Conservation (phyloP, 2,113 vertebrate genomes). For the Phrynosoma blainvillii region DNA sequence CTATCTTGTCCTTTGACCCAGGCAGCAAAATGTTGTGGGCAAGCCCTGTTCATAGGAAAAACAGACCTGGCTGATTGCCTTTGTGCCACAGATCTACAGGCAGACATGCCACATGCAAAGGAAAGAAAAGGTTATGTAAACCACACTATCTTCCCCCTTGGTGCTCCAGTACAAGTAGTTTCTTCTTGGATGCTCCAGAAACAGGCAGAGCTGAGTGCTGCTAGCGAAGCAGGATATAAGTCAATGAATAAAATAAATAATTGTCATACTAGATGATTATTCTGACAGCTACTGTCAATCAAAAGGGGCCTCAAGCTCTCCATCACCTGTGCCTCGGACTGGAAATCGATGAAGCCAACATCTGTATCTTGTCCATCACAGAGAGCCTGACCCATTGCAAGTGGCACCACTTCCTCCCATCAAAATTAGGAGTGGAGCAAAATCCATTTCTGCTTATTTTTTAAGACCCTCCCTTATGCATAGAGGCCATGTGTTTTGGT, state of each 20-base stretch:
- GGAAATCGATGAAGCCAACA: not conserved
- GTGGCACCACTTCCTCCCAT: not conserved
- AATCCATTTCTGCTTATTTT: not conserved
- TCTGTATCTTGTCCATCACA: not conserved
- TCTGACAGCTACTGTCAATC: not conserved
- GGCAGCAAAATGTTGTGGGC: not conserved
- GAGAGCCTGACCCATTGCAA: not conserved
- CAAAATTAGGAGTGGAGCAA: not conserved
- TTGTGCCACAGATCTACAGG: no score
- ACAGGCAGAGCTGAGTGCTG: not conserved
- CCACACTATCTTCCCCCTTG: not conserved
- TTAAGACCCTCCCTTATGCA: no score
- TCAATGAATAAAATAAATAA: not conserved
- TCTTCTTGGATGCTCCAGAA: not conserved
- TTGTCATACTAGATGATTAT: accelerated
- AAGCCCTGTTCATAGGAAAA: not conserved
- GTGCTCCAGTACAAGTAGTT: not conserved
- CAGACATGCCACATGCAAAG: not conserved
- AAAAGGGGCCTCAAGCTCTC: not conserved
- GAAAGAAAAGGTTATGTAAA: accelerated
- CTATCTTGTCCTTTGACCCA: not conserved
- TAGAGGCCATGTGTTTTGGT: no score
- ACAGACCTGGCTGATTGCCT: not conserved
- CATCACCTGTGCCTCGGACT: not conserved
- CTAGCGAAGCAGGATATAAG: not conserved